phyloP scores from a whole-genome alignment of 2,113 vertebrate genomes.

The Rafetus swinhoei region DNA sequence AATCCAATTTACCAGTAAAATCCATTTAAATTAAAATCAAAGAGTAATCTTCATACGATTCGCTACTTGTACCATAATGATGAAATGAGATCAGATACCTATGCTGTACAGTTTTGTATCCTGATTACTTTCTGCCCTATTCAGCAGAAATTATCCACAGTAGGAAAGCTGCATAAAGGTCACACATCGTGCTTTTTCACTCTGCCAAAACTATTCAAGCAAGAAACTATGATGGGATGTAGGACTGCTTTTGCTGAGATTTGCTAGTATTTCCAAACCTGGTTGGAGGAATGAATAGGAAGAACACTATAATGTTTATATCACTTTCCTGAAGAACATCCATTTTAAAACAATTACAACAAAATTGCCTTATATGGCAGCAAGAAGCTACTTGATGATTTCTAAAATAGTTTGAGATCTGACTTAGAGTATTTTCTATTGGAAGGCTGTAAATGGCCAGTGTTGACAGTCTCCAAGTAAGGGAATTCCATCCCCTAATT shows the following conservation, averaged over 20 bases:
- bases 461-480: neutral
- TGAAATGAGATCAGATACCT: conserved; percentile 65
- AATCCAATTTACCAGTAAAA: conserved; percentile 81
- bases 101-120: conserved; percentile 39
- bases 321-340: neutral
- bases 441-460: neutral
- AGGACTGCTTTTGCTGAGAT: neutral
- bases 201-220: neutral
- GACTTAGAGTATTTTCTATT: neutral
- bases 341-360: neutral
- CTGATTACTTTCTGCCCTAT: conserved; percentile 55
- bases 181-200: neutral
- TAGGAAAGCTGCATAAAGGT: conserved; percentile 10
- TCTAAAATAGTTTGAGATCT: neutral
- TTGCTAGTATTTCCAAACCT: neutral
- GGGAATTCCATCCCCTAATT: neutral
- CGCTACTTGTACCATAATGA: conserved; percentile 55
- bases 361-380: neutral
- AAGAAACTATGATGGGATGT: neutral
- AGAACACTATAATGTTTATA: neutral
- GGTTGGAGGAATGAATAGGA: neutral
- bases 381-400: neutral
- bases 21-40: conserved; percentile 83
- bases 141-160: conserved; percentile 58
- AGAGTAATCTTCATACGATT: conserved; percentile 63